Conservation (phyloP, 2,888 invertebrate species). For the Orthosia gracilis region DNA sequence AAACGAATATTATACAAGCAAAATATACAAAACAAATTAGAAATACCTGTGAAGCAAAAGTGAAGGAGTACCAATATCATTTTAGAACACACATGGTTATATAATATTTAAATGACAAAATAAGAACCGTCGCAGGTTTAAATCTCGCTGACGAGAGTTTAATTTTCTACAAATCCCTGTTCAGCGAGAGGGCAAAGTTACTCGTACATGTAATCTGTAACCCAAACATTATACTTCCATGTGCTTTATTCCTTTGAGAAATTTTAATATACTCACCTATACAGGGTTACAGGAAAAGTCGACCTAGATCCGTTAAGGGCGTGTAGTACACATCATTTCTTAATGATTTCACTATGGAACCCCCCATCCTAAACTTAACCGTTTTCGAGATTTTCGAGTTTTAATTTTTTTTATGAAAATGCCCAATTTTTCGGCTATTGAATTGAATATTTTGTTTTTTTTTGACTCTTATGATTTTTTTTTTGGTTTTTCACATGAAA, state of each 20-base stretch:
- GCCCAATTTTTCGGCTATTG: too few relatives aligned
- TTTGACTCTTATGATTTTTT: too few relatives aligned
- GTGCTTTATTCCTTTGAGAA: neutral
- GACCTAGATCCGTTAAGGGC: too few relatives aligned
- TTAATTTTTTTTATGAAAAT: too few relatives aligned
- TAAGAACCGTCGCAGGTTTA: conserved; percentile 28
- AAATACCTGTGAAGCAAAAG: neutral
- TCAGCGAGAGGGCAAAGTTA: conserved; percentile 22
- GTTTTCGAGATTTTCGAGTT: too few relatives aligned
- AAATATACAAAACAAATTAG: conserved; percentile 1
- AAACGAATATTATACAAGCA: neutral
- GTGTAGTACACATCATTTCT: too few relatives aligned
- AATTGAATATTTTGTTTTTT: too few relatives aligned
- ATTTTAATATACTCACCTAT: conserved; percentile 14
- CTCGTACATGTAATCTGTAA: conserved; percentile 36
- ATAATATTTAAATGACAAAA: conserved; percentile 39
- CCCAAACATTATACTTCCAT: conserved; percentile 33
- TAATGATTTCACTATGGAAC: too few relatives aligned
- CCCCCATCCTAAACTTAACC: too few relatives aligned
- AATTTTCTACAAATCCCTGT: conserved; percentile 48
- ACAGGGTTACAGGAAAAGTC: too few relatives aligned
- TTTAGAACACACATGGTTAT: neutral
- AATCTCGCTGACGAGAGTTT: conserved; percentile 53
- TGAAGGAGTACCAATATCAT: conserved; percentile 1
- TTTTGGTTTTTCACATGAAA: too few relatives aligned